A percentile compares a stretch with the other conserved stretches of the same genome.
Evolutionary conservation across 92 coral and sea anemone species (phyloP).

Genomic region (Phenganax marumi): DNA sequence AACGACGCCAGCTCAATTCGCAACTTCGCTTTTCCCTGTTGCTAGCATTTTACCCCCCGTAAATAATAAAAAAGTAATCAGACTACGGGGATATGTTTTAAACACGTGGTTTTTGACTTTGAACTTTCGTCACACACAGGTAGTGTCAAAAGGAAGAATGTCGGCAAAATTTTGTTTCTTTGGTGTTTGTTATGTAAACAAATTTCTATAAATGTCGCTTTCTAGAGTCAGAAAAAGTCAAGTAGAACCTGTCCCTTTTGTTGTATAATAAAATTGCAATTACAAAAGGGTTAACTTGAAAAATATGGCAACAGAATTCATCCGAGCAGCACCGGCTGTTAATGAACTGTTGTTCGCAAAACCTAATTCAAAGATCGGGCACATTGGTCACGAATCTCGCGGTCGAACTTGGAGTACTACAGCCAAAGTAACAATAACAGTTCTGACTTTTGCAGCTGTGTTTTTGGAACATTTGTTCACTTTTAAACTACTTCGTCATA

Average conservation of each 20-base stretch:
- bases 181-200: no score
- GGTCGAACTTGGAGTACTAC: neutral
- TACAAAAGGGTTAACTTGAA: neutral
- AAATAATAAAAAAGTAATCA: neutral
- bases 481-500: conserved; percentile 24
- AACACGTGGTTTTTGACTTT: neutral
- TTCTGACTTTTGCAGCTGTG: conserved; percentile 10
- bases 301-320: conserved; percentile 15
- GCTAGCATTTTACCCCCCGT: neutral
- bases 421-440: conserved; percentile 9
- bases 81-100: neutral
- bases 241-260: neutral
- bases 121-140: no score
- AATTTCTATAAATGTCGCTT: no score
- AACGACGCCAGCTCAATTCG: neutral
- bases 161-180: no score
- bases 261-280: neutral
- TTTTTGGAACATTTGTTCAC: conserved; percentile 34
- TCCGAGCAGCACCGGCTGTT: neutral
- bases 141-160: no score
- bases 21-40: neutral
- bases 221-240: neutral
- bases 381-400: conserved; percentile 6
- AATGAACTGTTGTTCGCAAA: conserved; percentile 9
- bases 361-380: conserved; percentile 12